These are phyloP conservation scores for Epinotia ramella DNA, from an alignment of 2,888 invertebrate species.

Conservation along the genomic window DNA sequence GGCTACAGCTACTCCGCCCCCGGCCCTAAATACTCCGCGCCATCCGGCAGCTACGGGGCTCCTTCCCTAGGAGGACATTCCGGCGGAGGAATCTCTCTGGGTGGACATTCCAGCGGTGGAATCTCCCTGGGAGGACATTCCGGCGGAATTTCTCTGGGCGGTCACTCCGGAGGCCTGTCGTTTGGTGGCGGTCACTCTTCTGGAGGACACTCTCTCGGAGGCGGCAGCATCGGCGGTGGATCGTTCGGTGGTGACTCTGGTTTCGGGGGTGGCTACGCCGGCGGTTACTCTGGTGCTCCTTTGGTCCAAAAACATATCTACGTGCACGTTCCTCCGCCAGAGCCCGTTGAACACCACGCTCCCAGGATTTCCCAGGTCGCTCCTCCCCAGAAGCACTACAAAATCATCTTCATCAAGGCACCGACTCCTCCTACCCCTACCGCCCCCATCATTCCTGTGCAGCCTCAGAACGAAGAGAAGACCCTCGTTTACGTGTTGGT, in stretches of 20 bases:
- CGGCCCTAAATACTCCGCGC: slow-evolving; percentile 52
- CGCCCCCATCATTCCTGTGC: slow-evolving; percentile 91
- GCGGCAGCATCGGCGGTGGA: slow-evolving; percentile 58
- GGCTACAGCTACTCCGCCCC: slow-evolving; percentile 81
- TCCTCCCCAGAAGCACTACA: slow-evolving; percentile 94
- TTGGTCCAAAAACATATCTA: slow-evolving; percentile 94
- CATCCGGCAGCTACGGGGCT: slow-evolving; percentile 65
- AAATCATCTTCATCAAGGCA: slow-evolving; percentile 97
- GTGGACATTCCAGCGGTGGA: slow-evolving; percentile 56
- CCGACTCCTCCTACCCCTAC: slow-evolving; percentile 93
- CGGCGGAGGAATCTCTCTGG: slow-evolving; percentile 53
- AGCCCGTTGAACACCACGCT: slow-evolving; percentile 90
- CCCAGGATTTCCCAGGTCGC: slow-evolving; percentile 87
- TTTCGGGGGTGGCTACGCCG: slow-evolving; percentile 74
- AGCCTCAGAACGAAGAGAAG: slow-evolving; percentile 94
- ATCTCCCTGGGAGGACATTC: slow-evolving; percentile 49
- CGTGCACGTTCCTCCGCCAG: slow-evolving; percentile 95
- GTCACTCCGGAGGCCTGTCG: slow-evolving; percentile 52
- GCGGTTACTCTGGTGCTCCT: slow-evolving; percentile 83
- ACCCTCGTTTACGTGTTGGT: slow-evolving; percentile 95
- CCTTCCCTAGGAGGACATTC: slow-evolving; percentile 57
- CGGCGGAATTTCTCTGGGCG: slow-evolving; percentile 50
- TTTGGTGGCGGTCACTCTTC: slow-evolving; percentile 51
- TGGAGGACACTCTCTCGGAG: slow-evolving; percentile 57
- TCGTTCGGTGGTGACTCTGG: slow-evolving; percentile 69